A percentile compares a stretch with the other conserved stretches of the same genome.
Conservation (phyloP, 2,113 vertebrate species). For the Camelus bactrianus region DNA sequence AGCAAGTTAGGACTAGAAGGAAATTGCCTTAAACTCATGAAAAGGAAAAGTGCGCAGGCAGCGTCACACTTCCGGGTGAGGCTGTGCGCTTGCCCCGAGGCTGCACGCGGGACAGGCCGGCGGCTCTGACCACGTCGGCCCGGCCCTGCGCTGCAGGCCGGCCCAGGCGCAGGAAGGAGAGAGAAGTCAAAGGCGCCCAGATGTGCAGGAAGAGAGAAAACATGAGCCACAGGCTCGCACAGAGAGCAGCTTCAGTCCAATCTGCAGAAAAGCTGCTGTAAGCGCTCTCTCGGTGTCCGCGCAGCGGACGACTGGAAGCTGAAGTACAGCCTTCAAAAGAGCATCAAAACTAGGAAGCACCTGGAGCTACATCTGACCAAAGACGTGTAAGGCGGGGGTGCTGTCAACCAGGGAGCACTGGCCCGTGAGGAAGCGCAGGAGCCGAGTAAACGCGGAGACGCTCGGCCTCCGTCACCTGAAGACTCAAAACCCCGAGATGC, state of each 20-base stretch:
- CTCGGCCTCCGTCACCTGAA: rapidly evolving
- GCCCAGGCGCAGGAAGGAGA: background rate
- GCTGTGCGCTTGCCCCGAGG: background rate
- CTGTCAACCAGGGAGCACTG: background rate
- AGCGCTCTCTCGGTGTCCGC: background rate
- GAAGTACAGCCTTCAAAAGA: background rate
- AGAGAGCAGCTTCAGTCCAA: background rate
- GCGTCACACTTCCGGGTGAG: background rate
- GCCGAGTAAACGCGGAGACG: rapidly evolving
- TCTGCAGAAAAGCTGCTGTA: background rate
- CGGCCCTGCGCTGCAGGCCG: rapidly evolving
- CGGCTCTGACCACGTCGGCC: background rate
- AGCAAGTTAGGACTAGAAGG: background rate
- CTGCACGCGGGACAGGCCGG: rapidly evolving
- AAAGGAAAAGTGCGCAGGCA: background rate
- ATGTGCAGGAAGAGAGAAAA: background rate
- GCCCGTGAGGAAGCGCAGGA: background rate
- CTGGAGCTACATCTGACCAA: too few relatives aligned
- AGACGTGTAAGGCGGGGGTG: rapidly evolving
- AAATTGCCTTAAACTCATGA: too few relatives aligned
- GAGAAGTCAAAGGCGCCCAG: background rate
- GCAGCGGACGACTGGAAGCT: background rate
- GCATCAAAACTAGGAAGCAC: background rate
- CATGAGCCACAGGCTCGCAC: background rate
- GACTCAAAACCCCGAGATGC: background rate